Percentiles rank a stretch among this genome's conserved stretches.
Conservation (phyloP, 2,888 invertebrate genomes). For the Himalopsyche anomala region DNA sequence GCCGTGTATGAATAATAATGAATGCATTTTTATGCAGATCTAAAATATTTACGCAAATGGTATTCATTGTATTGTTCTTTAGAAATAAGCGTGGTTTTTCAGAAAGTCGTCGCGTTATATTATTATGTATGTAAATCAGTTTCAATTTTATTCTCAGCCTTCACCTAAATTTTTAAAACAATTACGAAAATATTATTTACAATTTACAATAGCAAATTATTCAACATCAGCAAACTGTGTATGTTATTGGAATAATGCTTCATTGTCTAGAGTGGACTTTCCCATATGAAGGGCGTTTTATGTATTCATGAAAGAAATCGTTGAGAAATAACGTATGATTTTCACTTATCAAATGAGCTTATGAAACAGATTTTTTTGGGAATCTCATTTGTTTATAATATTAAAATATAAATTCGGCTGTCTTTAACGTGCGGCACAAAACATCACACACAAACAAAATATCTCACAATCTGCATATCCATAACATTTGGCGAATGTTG, state of each 20-base stretch:
- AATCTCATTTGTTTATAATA: too few species aligned
- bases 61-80: neutral
- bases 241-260: neutral
- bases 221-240: neutral
- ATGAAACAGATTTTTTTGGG: too few species aligned
- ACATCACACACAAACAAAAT: too few species aligned
- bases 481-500: too few species aligned
- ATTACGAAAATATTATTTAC: slow-evolving; percentile 1
- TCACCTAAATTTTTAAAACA: slow-evolving; percentile 21
- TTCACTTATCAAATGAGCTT: too few species aligned
- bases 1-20: too few species aligned
- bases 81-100: neutral
- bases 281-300: too few species aligned
- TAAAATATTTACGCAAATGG: neutral
- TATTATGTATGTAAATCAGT: slow-evolving; percentile 20
- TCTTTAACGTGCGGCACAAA: too few species aligned
- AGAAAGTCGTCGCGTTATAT: neutral
- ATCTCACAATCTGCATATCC: too few species aligned
- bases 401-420: too few species aligned
- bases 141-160: slow-evolving; percentile 13
- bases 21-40: neutral
- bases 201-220: neutral
- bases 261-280: neutral
- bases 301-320: too few species aligned
- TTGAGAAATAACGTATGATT: too few species aligned